These are phyloP conservation scores for Euplexia lucipara DNA, from an alignment of 2,888 invertebrate genomes.

Conservation along the genomic window DNA sequence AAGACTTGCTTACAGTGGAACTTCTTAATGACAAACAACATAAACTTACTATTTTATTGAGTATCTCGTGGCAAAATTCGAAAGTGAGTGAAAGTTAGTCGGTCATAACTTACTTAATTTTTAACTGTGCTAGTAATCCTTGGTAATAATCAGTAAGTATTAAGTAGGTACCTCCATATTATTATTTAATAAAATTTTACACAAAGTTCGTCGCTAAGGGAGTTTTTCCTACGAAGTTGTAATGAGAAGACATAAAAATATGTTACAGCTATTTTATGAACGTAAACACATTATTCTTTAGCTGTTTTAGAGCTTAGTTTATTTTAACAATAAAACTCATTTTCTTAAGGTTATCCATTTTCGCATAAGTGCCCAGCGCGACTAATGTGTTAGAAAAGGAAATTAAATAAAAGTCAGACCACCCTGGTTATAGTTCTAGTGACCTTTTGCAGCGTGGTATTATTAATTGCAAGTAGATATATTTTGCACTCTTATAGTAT, in stretches of 20 bases:
- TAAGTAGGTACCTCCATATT: too few species aligned
- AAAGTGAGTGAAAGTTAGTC: too few species aligned
- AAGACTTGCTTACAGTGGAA: too few species aligned
- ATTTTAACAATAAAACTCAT: slow-evolving; percentile 25
- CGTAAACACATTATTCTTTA: slow-evolving; percentile 6
- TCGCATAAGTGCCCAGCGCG: background rate
- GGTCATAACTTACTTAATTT: too few species aligned
- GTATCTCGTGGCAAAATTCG: too few species aligned
- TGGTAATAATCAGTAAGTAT: too few species aligned
- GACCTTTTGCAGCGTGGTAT: slow-evolving; percentile 6
- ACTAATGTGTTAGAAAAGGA: slow-evolving; percentile 36
- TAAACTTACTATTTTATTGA: too few species aligned
- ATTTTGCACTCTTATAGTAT: slow-evolving; percentile 12
- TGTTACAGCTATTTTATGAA: slow-evolving; percentile 35
- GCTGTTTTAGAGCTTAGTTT: slow-evolving; percentile 12
- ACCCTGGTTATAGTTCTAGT: slow-evolving; percentile 24
- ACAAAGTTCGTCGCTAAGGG: background rate
- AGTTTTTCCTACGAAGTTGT: slow-evolving; percentile 18
- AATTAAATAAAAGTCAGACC: slow-evolving; percentile 32
- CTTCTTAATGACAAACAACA: too few species aligned
- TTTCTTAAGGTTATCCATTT: slow-evolving; percentile 39
- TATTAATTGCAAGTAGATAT: slow-evolving; percentile 12
- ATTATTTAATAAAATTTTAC: too few species aligned
- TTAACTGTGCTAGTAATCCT: too few species aligned
- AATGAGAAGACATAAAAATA: slow-evolving; percentile 30